A percentile compares a stretch with the other conserved stretches of the same genome.
phyloP scores from a whole-genome alignment of 2,113 vertebrate genomes.

The Leucoraja erinaceus region DNA sequence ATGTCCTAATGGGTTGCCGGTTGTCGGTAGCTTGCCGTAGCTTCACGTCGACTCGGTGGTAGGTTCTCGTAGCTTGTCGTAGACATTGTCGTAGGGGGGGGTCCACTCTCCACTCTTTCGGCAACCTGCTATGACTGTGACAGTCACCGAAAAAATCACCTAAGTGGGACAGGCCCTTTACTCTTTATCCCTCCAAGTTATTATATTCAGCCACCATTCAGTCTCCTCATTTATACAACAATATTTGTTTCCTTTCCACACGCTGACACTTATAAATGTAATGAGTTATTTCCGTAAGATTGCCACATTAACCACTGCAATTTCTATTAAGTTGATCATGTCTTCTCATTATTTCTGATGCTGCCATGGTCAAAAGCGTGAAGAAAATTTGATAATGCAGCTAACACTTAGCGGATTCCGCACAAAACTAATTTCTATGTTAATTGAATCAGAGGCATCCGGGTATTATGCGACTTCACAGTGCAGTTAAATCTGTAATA shows the following conservation, averaged over 20 bases:
- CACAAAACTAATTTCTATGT: slow-evolving; percentile 32
- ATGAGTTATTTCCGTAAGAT: slow-evolving; percentile 9
- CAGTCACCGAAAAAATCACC: no score
- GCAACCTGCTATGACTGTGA: no score
- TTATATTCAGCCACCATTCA: background rate
- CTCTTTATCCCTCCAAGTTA: background rate
- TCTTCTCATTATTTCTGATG: slow-evolving; percentile 28
- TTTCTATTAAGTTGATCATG: slow-evolving; percentile 19
- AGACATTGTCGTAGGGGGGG: no score
- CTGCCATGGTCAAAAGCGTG: background rate
- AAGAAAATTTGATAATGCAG: slow-evolving; percentile 6
- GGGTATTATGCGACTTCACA: background rate
- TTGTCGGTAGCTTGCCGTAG: no score
- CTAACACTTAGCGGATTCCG: background rate
- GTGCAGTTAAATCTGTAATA: slow-evolving; percentile 29
- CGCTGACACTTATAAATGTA: background rate
- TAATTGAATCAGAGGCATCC: slow-evolving; percentile 22
- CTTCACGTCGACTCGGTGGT: no score
- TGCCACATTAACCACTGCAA: background rate
- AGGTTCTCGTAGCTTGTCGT: no score
- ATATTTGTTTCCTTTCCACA: slow-evolving; percentile 18
- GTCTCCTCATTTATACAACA: background rate
- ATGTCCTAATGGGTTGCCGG: no score
- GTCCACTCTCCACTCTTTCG: no score
- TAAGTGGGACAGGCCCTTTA: no score